Evolutionary conservation across 2,888 invertebrate genomes (phyloP).

Genomic region (Thymelicus acteon): DNA sequence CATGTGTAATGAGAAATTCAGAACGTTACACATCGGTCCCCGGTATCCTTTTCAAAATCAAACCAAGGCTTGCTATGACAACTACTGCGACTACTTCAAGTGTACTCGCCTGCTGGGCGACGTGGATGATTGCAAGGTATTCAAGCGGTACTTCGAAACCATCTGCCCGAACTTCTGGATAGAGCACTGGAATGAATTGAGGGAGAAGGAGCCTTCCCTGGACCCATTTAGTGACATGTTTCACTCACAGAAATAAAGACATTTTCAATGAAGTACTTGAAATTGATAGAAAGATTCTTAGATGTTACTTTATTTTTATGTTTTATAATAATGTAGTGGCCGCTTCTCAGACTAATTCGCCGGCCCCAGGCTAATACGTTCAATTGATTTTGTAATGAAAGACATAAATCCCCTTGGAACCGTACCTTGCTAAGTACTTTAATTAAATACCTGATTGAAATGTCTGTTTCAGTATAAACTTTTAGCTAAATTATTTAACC

Average conservation of each 20-base stretch:
- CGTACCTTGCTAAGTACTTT: neutral
- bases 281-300: too few species aligned
- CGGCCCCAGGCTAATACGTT: neutral
- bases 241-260: neutral
- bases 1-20: too few species aligned
- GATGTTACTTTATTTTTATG: neutral
- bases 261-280: neutral
- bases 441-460: neutral
- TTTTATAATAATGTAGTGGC: neutral
- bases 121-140: conserved; percentile 74
- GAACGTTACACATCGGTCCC: too few species aligned
- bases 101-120: conserved; percentile 70
- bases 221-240: conserved; percentile 58
- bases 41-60: too few species aligned
- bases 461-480: neutral
- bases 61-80: conserved; percentile 77
- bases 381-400: conserved; percentile 7
- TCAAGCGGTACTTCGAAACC: conserved; percentile 78
- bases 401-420: conserved; percentile 7
- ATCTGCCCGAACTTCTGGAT: conserved; percentile 79
- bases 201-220: conserved; percentile 74
- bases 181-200: conserved; percentile 71
- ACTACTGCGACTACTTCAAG: conserved; percentile 74
- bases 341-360: neutral
- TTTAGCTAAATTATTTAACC: neutral